Conservation (phyloP, 2,888 invertebrate genomes). For the Bhutanitis thaidina region DNA sequence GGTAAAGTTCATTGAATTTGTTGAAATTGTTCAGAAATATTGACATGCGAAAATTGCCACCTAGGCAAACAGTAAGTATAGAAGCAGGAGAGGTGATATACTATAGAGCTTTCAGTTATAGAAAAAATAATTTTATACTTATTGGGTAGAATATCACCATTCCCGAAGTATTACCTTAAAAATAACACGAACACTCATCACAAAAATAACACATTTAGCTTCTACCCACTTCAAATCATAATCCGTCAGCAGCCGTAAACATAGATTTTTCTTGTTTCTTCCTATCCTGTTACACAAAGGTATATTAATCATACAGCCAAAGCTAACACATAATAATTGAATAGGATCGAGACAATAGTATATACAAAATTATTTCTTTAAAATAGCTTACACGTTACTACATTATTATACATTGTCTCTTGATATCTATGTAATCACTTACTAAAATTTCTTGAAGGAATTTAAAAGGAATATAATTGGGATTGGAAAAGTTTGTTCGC, state of each 20-base stretch:
- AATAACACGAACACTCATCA: constrained; percentile 74
- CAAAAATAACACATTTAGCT: constrained; percentile 73
- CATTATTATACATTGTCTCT: no score
- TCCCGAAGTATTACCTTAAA: constrained; percentile 60
- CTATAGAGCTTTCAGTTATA: constrained; percentile 17
- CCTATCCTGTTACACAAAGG: no score
- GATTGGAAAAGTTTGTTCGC: no score
- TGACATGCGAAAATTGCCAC: constrained; percentile 71
- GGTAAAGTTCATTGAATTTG: not conserved
- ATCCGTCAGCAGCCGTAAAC: constrained; percentile 56
- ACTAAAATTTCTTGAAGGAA: no score
- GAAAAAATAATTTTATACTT: constrained; percentile 11
- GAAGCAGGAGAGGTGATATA: constrained; percentile 25
- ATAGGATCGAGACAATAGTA: no score
- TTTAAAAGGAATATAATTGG: no score
- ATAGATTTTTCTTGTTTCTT: constrained; percentile 4
- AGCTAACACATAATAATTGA: no score
- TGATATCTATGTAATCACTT: no score
- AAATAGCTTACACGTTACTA: no score
- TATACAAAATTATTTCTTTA: no score
- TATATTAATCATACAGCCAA: no score
- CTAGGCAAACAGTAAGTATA: constrained; percentile 54
- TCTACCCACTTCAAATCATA: constrained; percentile 74
- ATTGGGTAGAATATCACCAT: constrained; percentile 24
- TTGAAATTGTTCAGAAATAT: constrained; percentile 30